Evolutionary conservation across 2,113 vertebrate species (phyloP).

Genomic region (human): GRCh38 chr9:136015501-136016000

Average conservation of each 20-base stretch:
- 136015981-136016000: background rate
- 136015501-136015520: rapidly evolving
- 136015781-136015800: background rate
- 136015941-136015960: rapidly evolving
- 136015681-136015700: background rate
- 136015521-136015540: background rate
- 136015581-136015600: too few relatives aligned
- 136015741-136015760: too few relatives aligned
- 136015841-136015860: rapidly evolving
- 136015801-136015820: rapidly evolving
- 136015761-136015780: background rate
- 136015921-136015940: background rate
- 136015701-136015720: rapidly evolving
- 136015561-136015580: rapidly evolving
- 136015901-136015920: background rate
- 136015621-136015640: rapidly evolving
- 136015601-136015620: background rate
- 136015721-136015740: rapidly evolving
- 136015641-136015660: rapidly evolving
- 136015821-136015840: rapidly evolving
- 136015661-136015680: background rate
- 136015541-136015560: too few relatives aligned
- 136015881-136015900: rapidly evolving
- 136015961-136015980: rapidly evolving
- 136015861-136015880: rapidly evolving